Evolutionary conservation across 2,113 vertebrate species (phyloP).

Genomic region (Enhydra lutris): DNA sequence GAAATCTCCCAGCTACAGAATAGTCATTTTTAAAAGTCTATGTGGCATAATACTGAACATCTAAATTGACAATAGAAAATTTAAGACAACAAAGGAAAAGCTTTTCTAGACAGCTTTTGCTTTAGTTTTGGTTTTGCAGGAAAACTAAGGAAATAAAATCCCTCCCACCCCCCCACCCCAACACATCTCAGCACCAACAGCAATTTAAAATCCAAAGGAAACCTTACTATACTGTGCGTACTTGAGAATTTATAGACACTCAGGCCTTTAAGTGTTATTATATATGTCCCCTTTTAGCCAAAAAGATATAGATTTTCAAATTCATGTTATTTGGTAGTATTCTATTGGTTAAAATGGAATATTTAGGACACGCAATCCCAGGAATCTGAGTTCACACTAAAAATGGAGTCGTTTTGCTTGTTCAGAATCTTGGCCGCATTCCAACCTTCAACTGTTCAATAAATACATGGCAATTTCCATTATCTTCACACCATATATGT

Average conservation of each 20-base stretch:
- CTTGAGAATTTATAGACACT: background rate
- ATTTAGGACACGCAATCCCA: background rate
- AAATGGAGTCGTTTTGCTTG: background rate
- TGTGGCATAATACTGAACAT: slow-evolving; percentile 18
- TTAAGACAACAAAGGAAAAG: background rate
- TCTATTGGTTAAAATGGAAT: slow-evolving; percentile 4
- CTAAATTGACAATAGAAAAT: slow-evolving; percentile 36
- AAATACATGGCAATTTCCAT: background rate
- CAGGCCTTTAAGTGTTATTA: background rate
- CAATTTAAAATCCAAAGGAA: background rate
- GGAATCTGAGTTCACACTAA: background rate
- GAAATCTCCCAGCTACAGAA: background rate
- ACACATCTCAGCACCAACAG: background rate
- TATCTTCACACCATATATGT: background rate
- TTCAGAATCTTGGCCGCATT: background rate
- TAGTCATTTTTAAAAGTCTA: background rate
- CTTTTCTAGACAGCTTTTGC: background rate
- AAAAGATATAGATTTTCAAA: slow-evolving; percentile 11
- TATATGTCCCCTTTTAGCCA: background rate
- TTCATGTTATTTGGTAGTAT: background rate
- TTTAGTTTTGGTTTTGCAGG: slow-evolving; percentile 30
- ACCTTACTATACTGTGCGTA: background rate
- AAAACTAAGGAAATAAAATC: slow-evolving; percentile 49
- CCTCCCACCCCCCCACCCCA: background rate
- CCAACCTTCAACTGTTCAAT: background rate